These are phyloP conservation scores for Malacosoma neustria DNA, from an alignment of 2,888 invertebrate genomes.

Conservation along the genomic window DNA sequence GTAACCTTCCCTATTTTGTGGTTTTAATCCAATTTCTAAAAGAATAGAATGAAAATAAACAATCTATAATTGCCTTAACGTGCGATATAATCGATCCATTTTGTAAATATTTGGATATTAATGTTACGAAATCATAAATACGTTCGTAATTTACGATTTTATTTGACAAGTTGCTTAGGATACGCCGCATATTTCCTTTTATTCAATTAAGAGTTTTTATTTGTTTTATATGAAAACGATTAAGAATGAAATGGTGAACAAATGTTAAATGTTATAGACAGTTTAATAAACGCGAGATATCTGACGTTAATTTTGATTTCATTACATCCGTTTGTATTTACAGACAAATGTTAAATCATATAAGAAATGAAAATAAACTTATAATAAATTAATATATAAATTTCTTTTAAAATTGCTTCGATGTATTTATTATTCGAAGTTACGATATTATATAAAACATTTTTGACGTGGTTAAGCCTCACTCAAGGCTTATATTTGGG, in stretches of 20 bases:
- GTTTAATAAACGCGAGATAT: not conserved
- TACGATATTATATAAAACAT: too few relatives aligned
- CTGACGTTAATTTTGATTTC: too few relatives aligned
- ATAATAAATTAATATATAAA: too few relatives aligned
- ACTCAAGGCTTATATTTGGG: too few relatives aligned
- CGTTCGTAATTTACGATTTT: not conserved
- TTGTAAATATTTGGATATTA: not conserved
- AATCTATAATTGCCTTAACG: constrained; percentile 1
- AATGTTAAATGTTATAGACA: not conserved
- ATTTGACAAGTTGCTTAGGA: not conserved
- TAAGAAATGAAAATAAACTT: too few relatives aligned
- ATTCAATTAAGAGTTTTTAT: constrained; percentile 11
- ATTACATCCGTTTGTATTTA: too few relatives aligned
- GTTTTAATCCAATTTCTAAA: constrained; percentile 14
- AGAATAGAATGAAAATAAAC: constrained; percentile 8
- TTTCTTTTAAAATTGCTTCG: too few relatives aligned
- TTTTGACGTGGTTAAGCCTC: too few relatives aligned
- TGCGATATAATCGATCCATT: not conserved
- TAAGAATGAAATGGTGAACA: not conserved
- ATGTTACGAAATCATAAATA: not conserved
- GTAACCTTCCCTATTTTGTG: too few relatives aligned
- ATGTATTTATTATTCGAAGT: too few relatives aligned
- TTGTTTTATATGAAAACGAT: not conserved
- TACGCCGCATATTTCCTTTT: constrained; percentile 9
- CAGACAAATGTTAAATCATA: too few relatives aligned